Evolutionary conservation across 2,888 invertebrate genomes (phyloP).

Genomic region (Ommatoiulus sabulosus): DNA sequence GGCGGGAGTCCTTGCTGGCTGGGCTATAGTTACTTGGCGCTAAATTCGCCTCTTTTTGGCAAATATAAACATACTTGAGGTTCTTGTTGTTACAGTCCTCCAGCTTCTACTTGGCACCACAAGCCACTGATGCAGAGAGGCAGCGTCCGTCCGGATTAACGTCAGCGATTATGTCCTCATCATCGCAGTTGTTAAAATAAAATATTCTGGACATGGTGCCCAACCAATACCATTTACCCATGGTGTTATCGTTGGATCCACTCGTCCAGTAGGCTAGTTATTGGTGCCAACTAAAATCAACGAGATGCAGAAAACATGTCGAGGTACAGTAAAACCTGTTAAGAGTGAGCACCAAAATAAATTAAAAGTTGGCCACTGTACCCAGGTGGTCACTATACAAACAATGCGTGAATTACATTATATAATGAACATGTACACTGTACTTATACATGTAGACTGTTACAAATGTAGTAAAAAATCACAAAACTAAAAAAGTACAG

Average conservation of each 20-base stretch:
- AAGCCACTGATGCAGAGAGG: not conserved
- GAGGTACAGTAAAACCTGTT: too few species aligned
- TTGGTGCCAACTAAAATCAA: not conserved
- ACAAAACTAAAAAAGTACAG: too few species aligned
- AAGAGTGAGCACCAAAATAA: too few species aligned
- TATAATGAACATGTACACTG: too few species aligned
- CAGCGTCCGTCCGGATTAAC: not conserved
- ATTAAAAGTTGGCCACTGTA: too few species aligned
- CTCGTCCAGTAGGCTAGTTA: conserved; percentile 53
- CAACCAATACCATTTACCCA: conserved; percentile 12
- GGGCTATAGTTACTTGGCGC: not conserved
- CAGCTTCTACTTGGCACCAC: not conserved
- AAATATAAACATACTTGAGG: conserved; percentile 20
- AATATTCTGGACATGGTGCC: not conserved
- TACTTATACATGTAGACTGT: too few species aligned
- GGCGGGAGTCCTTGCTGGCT: too few species aligned
- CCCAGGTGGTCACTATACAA: too few species aligned
- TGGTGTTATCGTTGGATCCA: conserved; percentile 11
- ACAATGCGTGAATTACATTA: too few species aligned
- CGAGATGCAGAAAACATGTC: not conserved
- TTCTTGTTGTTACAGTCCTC: not conserved
- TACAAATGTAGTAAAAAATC: too few species aligned
- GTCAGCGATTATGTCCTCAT: not conserved
- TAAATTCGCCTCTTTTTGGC: conserved; percentile 1
- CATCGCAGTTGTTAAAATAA: not conserved